Conservation (phyloP, 2,113 vertebrate species). For the Triplophysa tibetana region DNA sequence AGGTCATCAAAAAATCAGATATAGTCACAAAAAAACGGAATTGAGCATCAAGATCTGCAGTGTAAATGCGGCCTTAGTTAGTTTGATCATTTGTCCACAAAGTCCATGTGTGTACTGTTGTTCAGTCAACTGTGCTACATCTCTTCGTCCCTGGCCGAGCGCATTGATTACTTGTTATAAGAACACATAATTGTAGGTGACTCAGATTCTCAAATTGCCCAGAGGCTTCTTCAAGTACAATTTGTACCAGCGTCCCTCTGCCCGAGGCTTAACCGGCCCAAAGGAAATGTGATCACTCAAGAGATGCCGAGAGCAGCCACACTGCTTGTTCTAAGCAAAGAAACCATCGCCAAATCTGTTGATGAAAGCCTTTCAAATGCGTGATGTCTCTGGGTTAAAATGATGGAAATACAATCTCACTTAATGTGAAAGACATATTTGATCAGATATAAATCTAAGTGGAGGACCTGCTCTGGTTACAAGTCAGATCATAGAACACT, state of each 20-base stretch:
- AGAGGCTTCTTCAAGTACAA: conserved; percentile 61
- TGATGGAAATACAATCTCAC: conserved; percentile 4
- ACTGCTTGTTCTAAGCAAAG: conserved; percentile 6
- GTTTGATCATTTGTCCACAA: not conserved
- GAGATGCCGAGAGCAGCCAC: conserved; percentile 39
- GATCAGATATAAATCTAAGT: not conserved
- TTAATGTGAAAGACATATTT: not conserved
- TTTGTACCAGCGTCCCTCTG: conserved; percentile 61
- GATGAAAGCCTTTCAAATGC: conserved; percentile 24
- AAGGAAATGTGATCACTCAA: conserved; percentile 51
- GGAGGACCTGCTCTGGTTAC: not conserved
- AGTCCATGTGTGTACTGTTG: not conserved
- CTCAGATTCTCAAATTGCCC: conserved; percentile 58
- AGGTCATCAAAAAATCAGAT: too few species aligned
- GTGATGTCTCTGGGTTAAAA: not conserved
- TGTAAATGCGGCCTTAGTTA: too few species aligned
- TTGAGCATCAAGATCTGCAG: too few species aligned
- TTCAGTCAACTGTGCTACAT: not conserved
- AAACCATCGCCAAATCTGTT: not conserved
- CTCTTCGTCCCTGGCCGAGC: not conserved
- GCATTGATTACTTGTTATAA: conserved; percentile 60
- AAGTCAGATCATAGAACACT: not conserved
- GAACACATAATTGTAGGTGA: conserved; percentile 63
- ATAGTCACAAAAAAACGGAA: too few species aligned
- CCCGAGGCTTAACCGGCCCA: conserved; percentile 34